Evolutionary conservation across 1,140 invertebrate species (phyloP).

Genomic region (Anastatus disparis): DNA sequence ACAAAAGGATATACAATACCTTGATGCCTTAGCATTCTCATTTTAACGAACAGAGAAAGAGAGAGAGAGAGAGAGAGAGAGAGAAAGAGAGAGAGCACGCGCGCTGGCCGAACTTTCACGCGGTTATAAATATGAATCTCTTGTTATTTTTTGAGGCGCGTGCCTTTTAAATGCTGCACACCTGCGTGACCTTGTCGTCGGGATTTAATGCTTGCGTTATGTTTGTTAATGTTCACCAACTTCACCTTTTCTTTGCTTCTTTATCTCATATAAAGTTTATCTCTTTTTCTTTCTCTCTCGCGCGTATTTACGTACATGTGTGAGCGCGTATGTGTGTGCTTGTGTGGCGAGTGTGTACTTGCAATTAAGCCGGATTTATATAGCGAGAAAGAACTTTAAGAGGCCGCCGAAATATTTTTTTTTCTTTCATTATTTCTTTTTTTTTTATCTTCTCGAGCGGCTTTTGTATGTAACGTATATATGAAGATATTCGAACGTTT

Average conservation of each 20-base stretch:
- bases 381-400: constrained; percentile 13
- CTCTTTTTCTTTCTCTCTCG: background rate
- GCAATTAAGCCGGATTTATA: constrained; percentile 40
- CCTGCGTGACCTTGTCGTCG: constrained; percentile 47
- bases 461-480: constrained; percentile 4
- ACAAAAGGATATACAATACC: no score
- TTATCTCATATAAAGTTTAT: no score
- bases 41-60: no score
- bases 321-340: background rate
- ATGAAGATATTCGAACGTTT: constrained; percentile 38
- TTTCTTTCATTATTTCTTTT: background rate
- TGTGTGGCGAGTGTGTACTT: no score
- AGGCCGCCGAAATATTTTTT: constrained; percentile 21
- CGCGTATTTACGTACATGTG: background rate
- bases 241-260: background rate
- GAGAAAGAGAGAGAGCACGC: no score
- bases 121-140: constrained; percentile 51
- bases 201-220: constrained; percentile 52
- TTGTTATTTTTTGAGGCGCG: no score
- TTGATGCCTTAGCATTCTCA: no score
- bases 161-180: constrained; percentile 49
- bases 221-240: constrained; percentile 46
- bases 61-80: no score
- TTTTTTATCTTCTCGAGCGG: background rate
- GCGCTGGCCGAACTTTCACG: constrained; percentile 46